These are phyloP conservation scores for Acanthurus tractus DNA, from an alignment of 2,797 vertebrate genomes.

Conservation along the genomic window DNA sequence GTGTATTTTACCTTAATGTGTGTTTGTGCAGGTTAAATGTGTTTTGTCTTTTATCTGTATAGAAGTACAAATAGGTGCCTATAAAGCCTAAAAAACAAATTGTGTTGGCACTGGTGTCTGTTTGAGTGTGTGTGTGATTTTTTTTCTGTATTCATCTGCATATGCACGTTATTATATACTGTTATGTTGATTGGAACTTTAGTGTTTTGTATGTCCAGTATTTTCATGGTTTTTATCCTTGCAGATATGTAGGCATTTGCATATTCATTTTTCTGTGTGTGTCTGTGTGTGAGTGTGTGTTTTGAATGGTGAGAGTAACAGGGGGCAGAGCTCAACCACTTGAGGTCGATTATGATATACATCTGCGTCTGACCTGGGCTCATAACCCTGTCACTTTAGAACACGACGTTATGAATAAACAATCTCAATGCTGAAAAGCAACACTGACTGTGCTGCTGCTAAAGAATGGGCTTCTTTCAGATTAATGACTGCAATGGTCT, in stretches of 20 bases:
- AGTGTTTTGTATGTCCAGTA: neutral
- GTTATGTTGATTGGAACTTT: neutral
- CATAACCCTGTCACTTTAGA: conserved; percentile 46
- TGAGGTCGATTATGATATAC: conserved; percentile 56
- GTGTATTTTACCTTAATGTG: no score
- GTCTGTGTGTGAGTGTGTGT: conserved; percentile 8
- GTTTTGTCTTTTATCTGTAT: neutral
- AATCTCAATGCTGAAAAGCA: conserved; percentile 42
- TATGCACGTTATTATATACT: neutral
- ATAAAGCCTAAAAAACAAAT: neutral
- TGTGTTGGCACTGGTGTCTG: no score
- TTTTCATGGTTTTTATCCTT: conserved; percentile 3
- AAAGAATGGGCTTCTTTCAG: conserved; percentile 52
- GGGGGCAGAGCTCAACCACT: conserved; percentile 26
- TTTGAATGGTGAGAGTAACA: neutral
- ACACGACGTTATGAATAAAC: conserved; percentile 61
- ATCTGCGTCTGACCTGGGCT: conserved; percentile 40
- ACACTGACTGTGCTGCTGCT: conserved; percentile 22
- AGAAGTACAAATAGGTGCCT: neutral
- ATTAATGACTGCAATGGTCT: conserved; percentile 61
- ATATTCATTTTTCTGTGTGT: conserved; percentile 6
- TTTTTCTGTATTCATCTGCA: neutral
- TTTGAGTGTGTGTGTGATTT: no score
- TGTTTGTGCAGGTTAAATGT: neutral
- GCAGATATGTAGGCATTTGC: neutral